A percentile compares a stretch with the other conserved stretches of the same genome.
Conservation (phyloP, 2,888 invertebrate species). For the Limnephilus lunatus region DNA sequence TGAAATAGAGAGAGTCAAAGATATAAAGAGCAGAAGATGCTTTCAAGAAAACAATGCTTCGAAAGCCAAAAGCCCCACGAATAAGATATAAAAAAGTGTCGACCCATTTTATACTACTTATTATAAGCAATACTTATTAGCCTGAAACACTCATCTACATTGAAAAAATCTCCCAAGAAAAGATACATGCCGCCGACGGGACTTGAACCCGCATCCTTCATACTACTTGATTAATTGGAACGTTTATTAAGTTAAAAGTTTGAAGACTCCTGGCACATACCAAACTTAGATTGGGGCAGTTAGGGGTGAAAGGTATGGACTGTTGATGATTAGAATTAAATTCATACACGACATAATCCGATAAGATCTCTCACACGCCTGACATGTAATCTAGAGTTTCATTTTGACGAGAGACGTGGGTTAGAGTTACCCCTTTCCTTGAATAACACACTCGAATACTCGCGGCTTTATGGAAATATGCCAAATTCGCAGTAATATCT, state of each 20-base stretch:
- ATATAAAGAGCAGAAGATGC: too few relatives aligned
- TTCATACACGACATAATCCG: constrained; percentile 47
- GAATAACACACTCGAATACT: constrained; percentile 39
- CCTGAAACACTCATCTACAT: too few relatives aligned
- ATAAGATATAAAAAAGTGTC: not conserved
- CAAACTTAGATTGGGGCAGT: not conserved
- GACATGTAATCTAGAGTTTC: constrained; percentile 30
- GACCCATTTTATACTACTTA: too few relatives aligned
- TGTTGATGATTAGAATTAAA: constrained; percentile 56
- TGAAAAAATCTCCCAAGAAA: too few relatives aligned
- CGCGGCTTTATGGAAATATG: constrained; percentile 17
- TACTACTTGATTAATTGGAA: not conserved
- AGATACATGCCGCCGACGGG: too few relatives aligned
- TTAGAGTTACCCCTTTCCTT: constrained; percentile 7
- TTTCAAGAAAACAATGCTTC: too few relatives aligned
- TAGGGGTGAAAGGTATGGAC: constrained; percentile 33
- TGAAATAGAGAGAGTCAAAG: too few relatives aligned
- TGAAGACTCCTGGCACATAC: not conserved
- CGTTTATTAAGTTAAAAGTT: not conserved
- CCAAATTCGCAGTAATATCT: constrained; percentile 11
- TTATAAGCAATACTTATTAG: too few relatives aligned
- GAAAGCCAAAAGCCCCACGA: not conserved
- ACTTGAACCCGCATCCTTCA: too few relatives aligned
- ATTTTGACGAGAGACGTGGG: constrained; percentile 45
- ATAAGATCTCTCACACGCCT: constrained; percentile 17